phyloP scores from a whole-genome alignment of 2,888 invertebrate species.

The Meandrusa payeni region DNA sequence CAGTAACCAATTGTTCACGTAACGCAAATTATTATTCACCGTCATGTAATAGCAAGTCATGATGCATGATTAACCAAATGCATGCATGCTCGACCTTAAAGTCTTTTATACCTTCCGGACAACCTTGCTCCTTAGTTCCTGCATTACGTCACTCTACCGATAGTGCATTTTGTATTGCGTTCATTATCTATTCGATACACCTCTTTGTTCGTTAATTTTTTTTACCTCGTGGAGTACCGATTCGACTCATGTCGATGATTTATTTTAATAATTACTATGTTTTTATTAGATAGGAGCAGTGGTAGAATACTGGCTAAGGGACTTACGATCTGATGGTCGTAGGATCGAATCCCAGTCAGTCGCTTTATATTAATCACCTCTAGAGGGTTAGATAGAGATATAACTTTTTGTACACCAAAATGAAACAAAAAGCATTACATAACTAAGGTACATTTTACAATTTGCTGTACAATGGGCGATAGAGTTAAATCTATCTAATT shows the following conservation, averaged over 20 bases:
- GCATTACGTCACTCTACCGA: constrained; percentile 68
- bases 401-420: too few species aligned
- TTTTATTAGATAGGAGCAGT: too few species aligned
- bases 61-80: constrained; percentile 55
- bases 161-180: constrained; percentile 54
- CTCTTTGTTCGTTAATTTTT: constrained; percentile 42
- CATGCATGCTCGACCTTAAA: constrained; percentile 55
- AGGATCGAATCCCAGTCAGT: too few species aligned
- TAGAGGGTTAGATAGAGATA: too few species aligned
- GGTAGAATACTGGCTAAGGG: too few species aligned
- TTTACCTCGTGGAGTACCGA: background rate
- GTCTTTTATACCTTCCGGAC: constrained; percentile 62
- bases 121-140: constrained; percentile 70
- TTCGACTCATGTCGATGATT: background rate
- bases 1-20: constrained; percentile 29
- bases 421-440: too few species aligned
- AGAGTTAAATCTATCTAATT: too few species aligned
- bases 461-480: too few species aligned
- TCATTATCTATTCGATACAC: constrained; percentile 41
- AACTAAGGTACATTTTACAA: too few species aligned
- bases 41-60: constrained; percentile 33
- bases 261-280: too few species aligned
- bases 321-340: too few species aligned
- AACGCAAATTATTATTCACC: constrained; percentile 35
- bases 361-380: too few species aligned